Evolutionary conservation across 2,888 invertebrate species (phyloP).

Genomic region (Phoronis australis): DNA sequence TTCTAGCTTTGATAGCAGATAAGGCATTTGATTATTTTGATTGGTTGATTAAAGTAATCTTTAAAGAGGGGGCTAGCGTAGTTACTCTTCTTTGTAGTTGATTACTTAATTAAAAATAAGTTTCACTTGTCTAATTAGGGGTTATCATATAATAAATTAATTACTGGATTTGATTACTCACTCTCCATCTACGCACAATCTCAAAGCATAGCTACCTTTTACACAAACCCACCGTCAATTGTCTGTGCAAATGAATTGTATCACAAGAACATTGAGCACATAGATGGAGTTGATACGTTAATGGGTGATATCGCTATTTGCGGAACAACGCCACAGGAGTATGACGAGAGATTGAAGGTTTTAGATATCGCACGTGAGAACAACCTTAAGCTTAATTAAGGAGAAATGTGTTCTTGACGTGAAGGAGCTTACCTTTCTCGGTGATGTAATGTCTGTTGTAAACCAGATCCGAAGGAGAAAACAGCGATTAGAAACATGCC

Average conservation of each 20-base stretch:
- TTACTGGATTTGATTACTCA: no score
- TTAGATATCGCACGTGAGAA: conserved; percentile 5
- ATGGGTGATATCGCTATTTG: conserved; percentile 12
- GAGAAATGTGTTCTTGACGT: conserved; percentile 12
- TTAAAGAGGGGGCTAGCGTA: no score
- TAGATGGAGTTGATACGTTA: conserved; percentile 9
- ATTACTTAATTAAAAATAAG: no score
- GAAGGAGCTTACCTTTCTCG: conserved; percentile 10
- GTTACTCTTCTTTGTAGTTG: no score
- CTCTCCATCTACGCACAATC: no score
- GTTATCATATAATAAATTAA: no score
- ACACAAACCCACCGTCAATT: no score
- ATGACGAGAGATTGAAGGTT: conserved; percentile 4
- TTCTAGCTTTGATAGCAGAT: no score
- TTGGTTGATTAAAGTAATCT: no score
- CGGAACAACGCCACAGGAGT: conserved; percentile 1
- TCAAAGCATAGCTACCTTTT: no score
- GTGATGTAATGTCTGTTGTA: conserved; percentile 9
- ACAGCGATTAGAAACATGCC: conserved; percentile 1
- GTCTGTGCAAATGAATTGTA: conserved; percentile 14
- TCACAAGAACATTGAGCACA: conserved; percentile 7
- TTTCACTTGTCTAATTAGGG: no score
- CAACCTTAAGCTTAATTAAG: conserved; percentile 7
- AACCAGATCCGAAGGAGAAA: conserved; percentile 7
- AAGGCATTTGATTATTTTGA: no score